Evolutionary conservation across 1,140 invertebrate species (phyloP), one percentile per base, ranked within the genome.

Genomic region (Lepeophtheirus salmonis): DNA sequence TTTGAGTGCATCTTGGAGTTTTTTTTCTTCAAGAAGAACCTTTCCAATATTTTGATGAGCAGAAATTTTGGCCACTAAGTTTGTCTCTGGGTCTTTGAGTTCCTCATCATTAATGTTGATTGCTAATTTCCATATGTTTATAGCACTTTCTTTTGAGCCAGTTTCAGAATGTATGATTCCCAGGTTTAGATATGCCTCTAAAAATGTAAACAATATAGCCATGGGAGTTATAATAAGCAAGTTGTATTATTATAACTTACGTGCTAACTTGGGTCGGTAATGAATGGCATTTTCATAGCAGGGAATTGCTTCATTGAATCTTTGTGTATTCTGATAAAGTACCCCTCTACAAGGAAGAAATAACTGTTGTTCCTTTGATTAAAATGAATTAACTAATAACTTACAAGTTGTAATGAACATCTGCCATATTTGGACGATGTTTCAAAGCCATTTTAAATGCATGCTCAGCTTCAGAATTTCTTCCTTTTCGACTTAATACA

Each of bases 331-430:
- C n/a, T 95, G 90, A 65, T 89, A 79, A 66, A 96, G 75, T 67
- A 94, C 86, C 60, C 91, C 91, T 68, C 90, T 97, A 80, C 52
- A 82, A 83, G 73, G 75, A 75, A 67, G 66, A 65, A 65, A 25
- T 22, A 1, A 17, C 14, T 14, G n/a, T 16, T 48, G 1, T 53
- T 20, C 16, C 22, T n/a, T 52, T 14, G 6, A 4, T 24, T 51
- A 14, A 21, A 56, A 6, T 24, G 20, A 23, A 26, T 61, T 62
- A 16, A 14, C 17, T 24, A 6, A 60, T 49, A 74, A 89, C 90
- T 92, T 77, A 96, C 91, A 97, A 75, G 75, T 94, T 95, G 71
- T 92, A 94, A 76, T 92, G 89, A 52, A 92, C 88, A 70, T 95
- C 89, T 60, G 89, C 89, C 89, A 94, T 94, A 73, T 92, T 94